A percentile compares a stretch with the other conserved stretches of the same genome.
Conservation (phyloP, 2,113 vertebrate species). For the Laticauda laticaudata region DNA sequence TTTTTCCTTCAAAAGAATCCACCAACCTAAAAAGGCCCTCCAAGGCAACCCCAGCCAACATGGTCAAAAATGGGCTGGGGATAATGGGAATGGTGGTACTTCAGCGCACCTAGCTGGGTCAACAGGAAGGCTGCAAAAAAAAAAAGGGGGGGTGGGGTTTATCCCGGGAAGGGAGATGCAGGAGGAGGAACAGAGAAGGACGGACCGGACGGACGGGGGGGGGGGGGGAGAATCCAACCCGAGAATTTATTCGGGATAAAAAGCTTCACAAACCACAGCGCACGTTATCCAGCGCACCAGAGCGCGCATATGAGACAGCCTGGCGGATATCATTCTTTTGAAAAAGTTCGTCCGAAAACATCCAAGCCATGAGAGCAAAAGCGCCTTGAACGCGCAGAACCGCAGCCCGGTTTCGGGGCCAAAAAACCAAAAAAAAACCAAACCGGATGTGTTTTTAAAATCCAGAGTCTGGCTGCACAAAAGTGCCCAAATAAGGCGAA, state of each 20-base stretch:
- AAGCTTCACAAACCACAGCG: background rate
- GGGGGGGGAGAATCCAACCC: too few relatives aligned
- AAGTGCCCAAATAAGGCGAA: conserved; percentile 10
- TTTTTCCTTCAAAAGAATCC: background rate
- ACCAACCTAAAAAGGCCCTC: background rate
- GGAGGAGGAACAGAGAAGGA: background rate
- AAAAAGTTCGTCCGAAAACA: background rate
- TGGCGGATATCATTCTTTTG: background rate
- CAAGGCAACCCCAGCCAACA: background rate
- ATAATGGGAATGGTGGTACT: background rate
- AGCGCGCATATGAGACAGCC: background rate
- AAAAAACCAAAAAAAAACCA: background rate
- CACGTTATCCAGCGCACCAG: background rate
- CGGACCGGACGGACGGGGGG: too few relatives aligned
- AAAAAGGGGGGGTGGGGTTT: background rate
- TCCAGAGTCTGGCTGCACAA: too few relatives aligned
- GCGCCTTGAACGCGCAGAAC: background rate
- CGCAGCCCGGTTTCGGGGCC: background rate
- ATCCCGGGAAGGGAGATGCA: too few relatives aligned
- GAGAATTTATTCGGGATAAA: background rate
- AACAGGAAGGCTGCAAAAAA: background rate
- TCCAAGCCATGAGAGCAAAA: background rate
- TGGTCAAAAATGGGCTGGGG: background rate
- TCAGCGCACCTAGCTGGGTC: background rate
- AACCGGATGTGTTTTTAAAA: background rate